These are phyloP conservation scores for Mimumesa dahlbomi DNA, from an alignment of 2,888 invertebrate genomes.

Conservation along the genomic window DNA sequence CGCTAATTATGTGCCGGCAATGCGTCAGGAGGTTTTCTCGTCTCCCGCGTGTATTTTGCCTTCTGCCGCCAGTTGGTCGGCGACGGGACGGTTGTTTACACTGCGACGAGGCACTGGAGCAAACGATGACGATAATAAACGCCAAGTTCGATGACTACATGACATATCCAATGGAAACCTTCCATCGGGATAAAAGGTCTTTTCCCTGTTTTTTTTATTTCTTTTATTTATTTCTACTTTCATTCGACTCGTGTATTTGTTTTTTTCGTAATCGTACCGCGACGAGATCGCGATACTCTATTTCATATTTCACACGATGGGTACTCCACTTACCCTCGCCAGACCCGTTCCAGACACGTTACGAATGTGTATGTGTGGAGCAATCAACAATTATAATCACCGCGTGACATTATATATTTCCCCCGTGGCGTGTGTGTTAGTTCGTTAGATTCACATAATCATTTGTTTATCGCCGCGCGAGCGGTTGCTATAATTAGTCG, in stretches of 20 bases:
- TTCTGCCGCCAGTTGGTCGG: slow-evolving; percentile 18
- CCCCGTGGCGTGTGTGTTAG: no score
- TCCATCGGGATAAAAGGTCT: slow-evolving; percentile 31
- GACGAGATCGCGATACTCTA: no score
- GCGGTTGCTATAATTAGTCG: neutral
- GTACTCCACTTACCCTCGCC: neutral
- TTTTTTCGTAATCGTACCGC: no score
- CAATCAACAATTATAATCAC: no score
- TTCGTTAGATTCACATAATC: neutral
- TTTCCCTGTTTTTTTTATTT: slow-evolving; percentile 17
- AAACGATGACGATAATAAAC: slow-evolving; percentile 52
- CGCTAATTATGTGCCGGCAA: slow-evolving; percentile 50
- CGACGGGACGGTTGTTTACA: slow-evolving; percentile 45
- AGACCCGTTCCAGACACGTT: slow-evolving; percentile 1
- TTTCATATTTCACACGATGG: no score
- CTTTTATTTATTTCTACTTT: slow-evolving; percentile 7
- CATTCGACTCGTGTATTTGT: neutral
- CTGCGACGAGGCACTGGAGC: slow-evolving; percentile 32
- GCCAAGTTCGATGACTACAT: slow-evolving; percentile 61
- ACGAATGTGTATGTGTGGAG: no score
- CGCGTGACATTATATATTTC: no score
- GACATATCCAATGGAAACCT: slow-evolving; percentile 50
- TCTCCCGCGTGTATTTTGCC: slow-evolving; percentile 12
- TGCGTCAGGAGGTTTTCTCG: slow-evolving; percentile 10
- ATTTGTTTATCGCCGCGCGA: neutral